These are phyloP conservation scores for Sphecodes monilicornis DNA, from an alignment of 2,888 invertebrate species.

Conservation along the genomic window DNA sequence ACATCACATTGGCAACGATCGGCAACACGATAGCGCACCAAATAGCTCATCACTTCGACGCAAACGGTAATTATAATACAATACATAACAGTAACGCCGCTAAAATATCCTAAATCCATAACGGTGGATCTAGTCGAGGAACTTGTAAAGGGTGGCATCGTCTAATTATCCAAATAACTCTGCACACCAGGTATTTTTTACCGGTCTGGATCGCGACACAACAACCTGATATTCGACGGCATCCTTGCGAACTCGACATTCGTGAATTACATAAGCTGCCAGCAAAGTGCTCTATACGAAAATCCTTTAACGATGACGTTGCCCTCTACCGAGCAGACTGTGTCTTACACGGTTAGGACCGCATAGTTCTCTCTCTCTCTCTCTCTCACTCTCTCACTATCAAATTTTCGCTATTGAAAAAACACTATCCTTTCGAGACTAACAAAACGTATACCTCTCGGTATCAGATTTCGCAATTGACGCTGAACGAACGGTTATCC, in stretches of 20 bases:
- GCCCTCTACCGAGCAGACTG: slow-evolving; percentile 62
- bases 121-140: slow-evolving; percentile 20
- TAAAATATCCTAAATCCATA: slow-evolving; percentile 25
- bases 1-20: slow-evolving; percentile 71
- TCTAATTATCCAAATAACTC: slow-evolving; percentile 26
- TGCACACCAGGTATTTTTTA: slow-evolving; percentile 71
- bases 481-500: slow-evolving; percentile 75
- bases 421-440: slow-evolving; percentile 23
- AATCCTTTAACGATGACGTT: slow-evolving; percentile 59
- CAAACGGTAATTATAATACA: slow-evolving; percentile 70
- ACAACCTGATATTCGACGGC: slow-evolving; percentile 43
- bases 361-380: not conserved
- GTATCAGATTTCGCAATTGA: slow-evolving; percentile 69
- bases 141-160: slow-evolving; percentile 19
- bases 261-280: slow-evolving; percentile 65
- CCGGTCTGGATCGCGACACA: slow-evolving; percentile 67
- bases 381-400: slow-evolving; percentile 3
- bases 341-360: slow-evolving; percentile 66
- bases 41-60: slow-evolving; percentile 76
- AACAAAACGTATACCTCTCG: not conserved
- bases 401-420: slow-evolving; percentile 21
- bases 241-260: slow-evolving; percentile 49
- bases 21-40: slow-evolving; percentile 76
- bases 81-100: slow-evolving; percentile 22
- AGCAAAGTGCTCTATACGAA: slow-evolving; percentile 57